Conservation (phyloP, 2,888 invertebrate species). For the Taphrorychus bicolor region DNA sequence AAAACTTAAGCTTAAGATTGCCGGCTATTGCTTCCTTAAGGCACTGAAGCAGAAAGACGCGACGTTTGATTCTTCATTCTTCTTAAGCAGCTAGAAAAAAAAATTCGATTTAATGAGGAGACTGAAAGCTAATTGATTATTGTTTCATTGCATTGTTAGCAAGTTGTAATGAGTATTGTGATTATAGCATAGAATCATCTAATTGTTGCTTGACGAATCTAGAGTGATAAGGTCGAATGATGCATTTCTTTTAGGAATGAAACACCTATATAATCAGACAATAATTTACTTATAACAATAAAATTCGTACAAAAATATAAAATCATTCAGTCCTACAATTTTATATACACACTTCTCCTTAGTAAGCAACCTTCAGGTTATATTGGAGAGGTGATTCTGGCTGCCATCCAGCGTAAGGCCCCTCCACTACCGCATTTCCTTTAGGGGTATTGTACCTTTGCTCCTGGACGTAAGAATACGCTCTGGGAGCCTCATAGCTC, state of each 20-base stretch:
- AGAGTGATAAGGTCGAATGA: neutral
- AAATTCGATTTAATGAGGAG: neutral
- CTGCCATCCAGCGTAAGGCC: neutral
- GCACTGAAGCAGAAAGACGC: too few species aligned
- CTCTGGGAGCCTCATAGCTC: neutral
- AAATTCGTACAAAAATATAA: neutral
- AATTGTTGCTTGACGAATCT: neutral
- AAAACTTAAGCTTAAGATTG: too few species aligned
- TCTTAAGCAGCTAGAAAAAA: too few species aligned
- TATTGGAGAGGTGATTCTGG: neutral
- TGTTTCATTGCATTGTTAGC: neutral
- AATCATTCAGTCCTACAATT: neutral
- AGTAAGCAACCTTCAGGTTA: slow-evolving; percentile 14
- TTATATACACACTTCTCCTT: neutral
- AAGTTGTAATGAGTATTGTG: neutral
- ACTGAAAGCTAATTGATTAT: neutral
- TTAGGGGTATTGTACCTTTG: slow-evolving; percentile 24
- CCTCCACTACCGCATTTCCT: slow-evolving; percentile 11
- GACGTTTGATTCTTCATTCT: too few species aligned
- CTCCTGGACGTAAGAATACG: slow-evolving; percentile 26
- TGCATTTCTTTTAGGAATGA: neutral
- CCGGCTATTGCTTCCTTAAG: too few species aligned
- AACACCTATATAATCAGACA: neutral
- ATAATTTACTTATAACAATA: neutral
- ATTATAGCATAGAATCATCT: neutral